Conservation (phyloP, 2,888 invertebrate genomes). For the Dinocampus coccinellae region DNA sequence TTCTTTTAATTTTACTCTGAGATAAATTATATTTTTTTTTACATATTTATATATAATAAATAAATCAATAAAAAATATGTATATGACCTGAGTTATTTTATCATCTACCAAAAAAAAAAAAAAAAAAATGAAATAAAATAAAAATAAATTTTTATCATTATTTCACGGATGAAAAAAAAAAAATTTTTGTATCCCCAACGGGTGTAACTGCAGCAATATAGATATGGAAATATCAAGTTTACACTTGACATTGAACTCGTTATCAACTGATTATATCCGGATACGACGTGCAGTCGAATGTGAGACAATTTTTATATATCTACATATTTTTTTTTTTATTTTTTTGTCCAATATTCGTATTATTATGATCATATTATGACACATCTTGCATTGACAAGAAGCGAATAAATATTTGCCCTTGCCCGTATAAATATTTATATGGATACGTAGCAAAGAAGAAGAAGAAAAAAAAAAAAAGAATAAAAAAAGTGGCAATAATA, state of each 20-base stretch:
- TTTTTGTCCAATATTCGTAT: neutral
- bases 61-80: too few species aligned
- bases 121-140: too few species aligned
- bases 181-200: neutral
- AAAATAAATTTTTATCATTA: conserved; percentile 6
- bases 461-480: too few species aligned
- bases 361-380: neutral
- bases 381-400: neutral
- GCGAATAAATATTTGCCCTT: neutral
- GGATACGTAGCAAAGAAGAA: conserved; percentile 45
- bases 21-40: neutral
- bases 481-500: conserved; percentile 25
- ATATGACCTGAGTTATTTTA: neutral
- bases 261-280: conserved; percentile 46
- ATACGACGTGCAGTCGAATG: conserved; percentile 27
- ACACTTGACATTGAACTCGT: conserved; percentile 56
- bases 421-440: neutral
- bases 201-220: conserved; percentile 17
- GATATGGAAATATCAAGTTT: conserved; percentile 38
- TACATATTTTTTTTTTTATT: conserved; percentile 2
- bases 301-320: neutral
- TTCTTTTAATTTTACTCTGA: neutral
- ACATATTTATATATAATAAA: neutral
- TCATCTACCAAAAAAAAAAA: neutral
- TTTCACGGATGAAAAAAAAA: too few species aligned